A percentile compares a stretch with the other conserved stretches of the same genome.
phyloP scores from a whole-genome alignment of 2,888 invertebrate genomes.

The Scrobipalpa atriplicella region DNA sequence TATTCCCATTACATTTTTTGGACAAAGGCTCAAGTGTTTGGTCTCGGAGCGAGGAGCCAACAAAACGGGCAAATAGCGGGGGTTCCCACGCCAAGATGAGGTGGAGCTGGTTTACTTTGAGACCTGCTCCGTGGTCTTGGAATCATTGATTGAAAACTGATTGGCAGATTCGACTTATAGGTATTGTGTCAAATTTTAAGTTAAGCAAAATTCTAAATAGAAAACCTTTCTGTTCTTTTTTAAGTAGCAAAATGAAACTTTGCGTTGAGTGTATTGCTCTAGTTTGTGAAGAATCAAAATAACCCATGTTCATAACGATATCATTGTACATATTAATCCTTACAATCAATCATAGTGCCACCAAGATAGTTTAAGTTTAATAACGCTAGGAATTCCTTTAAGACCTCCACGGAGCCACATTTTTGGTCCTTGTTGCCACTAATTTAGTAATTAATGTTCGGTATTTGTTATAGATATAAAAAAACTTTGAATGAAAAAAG shows the following conservation, averaged over 20 bases:
- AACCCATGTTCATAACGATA: not conserved
- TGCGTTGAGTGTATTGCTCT: not conserved
- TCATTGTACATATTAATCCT: constrained; percentile 20
- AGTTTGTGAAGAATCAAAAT: not conserved
- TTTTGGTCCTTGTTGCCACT: constrained; percentile 31
- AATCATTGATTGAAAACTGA: not conserved
- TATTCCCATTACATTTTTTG: constrained; percentile 79
- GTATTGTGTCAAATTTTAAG: not conserved
- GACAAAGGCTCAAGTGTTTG: constrained; percentile 81
- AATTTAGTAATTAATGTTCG: constrained; percentile 1
- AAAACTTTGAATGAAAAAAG: too few relatives aligned
- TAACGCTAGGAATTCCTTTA: constrained; percentile 38
- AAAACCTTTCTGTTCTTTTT: not conserved
- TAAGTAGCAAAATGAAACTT: not conserved
- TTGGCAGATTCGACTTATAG: not conserved
- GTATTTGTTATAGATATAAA: too few relatives aligned
- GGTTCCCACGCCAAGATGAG: constrained; percentile 67
- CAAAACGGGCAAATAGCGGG: constrained; percentile 70
- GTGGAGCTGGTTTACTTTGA: constrained; percentile 17
- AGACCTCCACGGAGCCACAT: constrained; percentile 37
- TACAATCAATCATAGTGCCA: constrained; percentile 29
- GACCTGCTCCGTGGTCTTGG: not conserved
- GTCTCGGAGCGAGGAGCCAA: constrained; percentile 61
- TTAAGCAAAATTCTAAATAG: too few relatives aligned
- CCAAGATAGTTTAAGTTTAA: constrained; percentile 43